Base-by-base conservation (phyloP, 2,888 invertebrate species). In the Metalampra italica region DNA sequence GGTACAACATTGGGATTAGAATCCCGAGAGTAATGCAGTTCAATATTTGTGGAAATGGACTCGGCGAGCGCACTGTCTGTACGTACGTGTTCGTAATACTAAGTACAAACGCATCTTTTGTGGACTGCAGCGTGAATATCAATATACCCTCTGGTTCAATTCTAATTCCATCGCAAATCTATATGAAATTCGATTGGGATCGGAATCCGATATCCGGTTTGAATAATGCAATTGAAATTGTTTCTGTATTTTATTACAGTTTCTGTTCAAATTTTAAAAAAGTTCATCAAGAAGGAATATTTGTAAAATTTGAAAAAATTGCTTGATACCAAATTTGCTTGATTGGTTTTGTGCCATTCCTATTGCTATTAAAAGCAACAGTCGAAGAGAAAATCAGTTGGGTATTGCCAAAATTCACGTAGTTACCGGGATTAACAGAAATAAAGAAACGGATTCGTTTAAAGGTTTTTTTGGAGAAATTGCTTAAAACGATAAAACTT, bases 1-100 rank as follows among this genome's bases (percentile, higher is more conserved):
- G 5, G 5, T 22, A 22, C 5, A 22, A 22, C 5, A 22, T 22
- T 22, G 5, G 5, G 3, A 74, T 70, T 62, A 63, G 55, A 69
- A 67, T 63, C 66, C 64, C 66, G 62, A 68, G 71, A 76, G 72
- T 69, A 66, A 71, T 71, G 72, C 72, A 70, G 68, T 74, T 67
- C 77, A 78, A 79, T 81, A 79, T 81, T 78, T 73, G 74, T 73
- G 71, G 69, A 71, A 78, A 80, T 77, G 66, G 72, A 78, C 77
- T 80, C 69, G 62, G 66, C 51, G 62, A 68, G 67, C 67, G 59
- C 64, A 68, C 67, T 71, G 73, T 71, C 66, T 69, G 66, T 66
- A 75, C 75, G 65, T 68, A 79, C 78, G 81, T 80, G 79, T 66
- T 72, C 62, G 62, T 69, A 71, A 76, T 78, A 64, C 68, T 49